Base-by-base conservation (phyloP, 1,140 invertebrate genomes). In the Piezodorus guildinii region DNA sequence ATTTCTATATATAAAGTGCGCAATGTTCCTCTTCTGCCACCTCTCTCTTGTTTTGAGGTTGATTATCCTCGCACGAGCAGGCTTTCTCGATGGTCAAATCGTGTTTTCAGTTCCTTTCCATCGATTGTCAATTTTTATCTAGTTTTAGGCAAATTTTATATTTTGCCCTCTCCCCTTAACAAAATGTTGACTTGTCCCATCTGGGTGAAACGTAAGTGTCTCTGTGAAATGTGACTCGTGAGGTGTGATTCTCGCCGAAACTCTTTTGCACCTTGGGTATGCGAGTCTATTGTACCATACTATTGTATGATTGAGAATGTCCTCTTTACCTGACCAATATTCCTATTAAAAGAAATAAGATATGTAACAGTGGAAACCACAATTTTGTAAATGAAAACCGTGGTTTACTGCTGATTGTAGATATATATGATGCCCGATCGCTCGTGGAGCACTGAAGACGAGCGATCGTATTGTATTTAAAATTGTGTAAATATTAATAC, bases 401-500 rank as follows among this genome's bases (percentile, higher is more conserved):
- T 56, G 19, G 52, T 19, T 56, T 56, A 23, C 52, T 23, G 14
- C 52, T 56, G 5, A 56, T 23, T 56, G 52, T 56, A 56, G 52
- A 56, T 56, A 56, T 56, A 23, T 23, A 15, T 25, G 52, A 56
- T 6, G 27, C 25, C 59, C 16, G 45, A 46, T 43, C 51, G 51
- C 54, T 39, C n/a, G 15, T n/a, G 19, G 19, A 58, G 19, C 27
- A 21, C 9, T 12, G 51, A 62, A 39, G n/a, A 46, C n/a, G n/a
- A 56, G 52, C 52, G 52, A 56, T 23, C 52, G 15, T 23, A 64
- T 19, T 60, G 58, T 60, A 60, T 60, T 60, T 60, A 60, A 60
- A 60, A 44, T 21, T 39, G 61, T 68, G 67, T 68, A 66, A 60
- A 62, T 68, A 65, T 17, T 67, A 65, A 56, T 60, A 67, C 61